Base-by-base conservation (phyloP, 2,113 vertebrate genomes). In the Cairina moschata region DNA sequence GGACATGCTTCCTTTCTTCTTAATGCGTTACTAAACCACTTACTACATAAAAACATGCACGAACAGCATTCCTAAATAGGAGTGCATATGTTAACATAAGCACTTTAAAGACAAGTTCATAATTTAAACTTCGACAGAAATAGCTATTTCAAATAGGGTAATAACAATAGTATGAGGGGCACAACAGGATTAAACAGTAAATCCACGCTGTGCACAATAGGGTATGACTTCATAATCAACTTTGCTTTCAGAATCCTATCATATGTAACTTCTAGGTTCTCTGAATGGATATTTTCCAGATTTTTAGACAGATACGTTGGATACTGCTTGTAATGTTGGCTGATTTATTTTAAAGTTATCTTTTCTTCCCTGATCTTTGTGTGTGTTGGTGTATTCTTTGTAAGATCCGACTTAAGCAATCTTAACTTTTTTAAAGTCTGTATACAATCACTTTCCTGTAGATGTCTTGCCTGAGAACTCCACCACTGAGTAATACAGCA, bases 21-120 rank as follows among this genome's bases (percentile, higher is more conserved):
- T 62, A 59, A 31, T 14, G 0, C 66, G 6, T 58, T 60, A 32
- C 15, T 63, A 22, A 38, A 48, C 67, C 6, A n/a, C 20, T 75
- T 79, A 72, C 58, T 5, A 1, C 6, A 29, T 31, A 8, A 67
- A 75, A 67, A 9, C 3, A 38, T 2, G 0, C 1, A 1, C 32
- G 4, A 75, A 42, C 42, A 63, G 7, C 59, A 42, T 60, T 81
- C 72, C 72, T 71, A 65, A 94, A 36, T 77, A 54, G 46, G n/a
- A 73, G 1, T 14, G 5, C 5, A 5, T 22, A 6, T 74, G 5
- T 73, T 83, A 74, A 76, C 28, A 20, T 63, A 63, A 11, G 62
- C 36, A 65, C 50, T 26, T 52, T 14, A 52, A 91, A 54, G 23
- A 59, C 14, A 83, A 73, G 1, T 11, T 3, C 4, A 6, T 20